Evolutionary conservation across 2,888 invertebrate genomes (phyloP), one percentile per base, ranked within the genome.

Genomic region (Punctoribates punctum): DNA sequence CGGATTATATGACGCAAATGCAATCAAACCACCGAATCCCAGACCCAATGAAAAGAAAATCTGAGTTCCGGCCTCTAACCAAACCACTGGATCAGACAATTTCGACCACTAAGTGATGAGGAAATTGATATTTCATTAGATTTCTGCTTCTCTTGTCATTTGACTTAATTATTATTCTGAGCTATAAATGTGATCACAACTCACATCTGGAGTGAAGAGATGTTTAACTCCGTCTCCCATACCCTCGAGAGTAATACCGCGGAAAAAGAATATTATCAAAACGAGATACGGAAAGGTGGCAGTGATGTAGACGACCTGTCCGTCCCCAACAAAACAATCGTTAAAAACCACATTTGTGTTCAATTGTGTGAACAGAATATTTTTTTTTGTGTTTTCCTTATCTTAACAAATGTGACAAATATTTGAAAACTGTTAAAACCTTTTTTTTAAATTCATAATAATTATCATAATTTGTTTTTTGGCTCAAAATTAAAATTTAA

Each of bases 61-160:
- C 84, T 97, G 97, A 0, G 96, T 96, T 1, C 96, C 96, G 0
- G 97, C 96, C 85, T 97, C 96, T 75, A 97, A 85, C 97, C 97
- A 97, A 0, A 97, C 96, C 0, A 94, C 93, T 11, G 96, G 96
- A 85, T 96, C 96, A 48, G 91, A 85, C 77, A 97, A 88, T 77
- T 90, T 93, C 82, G 91, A 91, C 92, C 96, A 94, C 86, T 89
- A 62, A 20, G 4, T 38, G 62, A 6, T 51, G 4, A 67, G 25
- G 17, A 34, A 57, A 38, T 48, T 29, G 20, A 75, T 20, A 60
- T 27, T 60, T 60, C 17, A 57, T 20, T n/a, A 4, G 51, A 57
- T 8, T 73, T 48, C n/a, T 48, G 23, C 9, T 5, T 72, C 25
- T 38, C 9, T 38, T 72, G 17, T 25, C 6, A 6, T 72, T 38